These are phyloP conservation scores for Mormyrus proboscirostris DNA, from an alignment of 2,797 vertebrate species.

Conservation along the genomic window DNA sequence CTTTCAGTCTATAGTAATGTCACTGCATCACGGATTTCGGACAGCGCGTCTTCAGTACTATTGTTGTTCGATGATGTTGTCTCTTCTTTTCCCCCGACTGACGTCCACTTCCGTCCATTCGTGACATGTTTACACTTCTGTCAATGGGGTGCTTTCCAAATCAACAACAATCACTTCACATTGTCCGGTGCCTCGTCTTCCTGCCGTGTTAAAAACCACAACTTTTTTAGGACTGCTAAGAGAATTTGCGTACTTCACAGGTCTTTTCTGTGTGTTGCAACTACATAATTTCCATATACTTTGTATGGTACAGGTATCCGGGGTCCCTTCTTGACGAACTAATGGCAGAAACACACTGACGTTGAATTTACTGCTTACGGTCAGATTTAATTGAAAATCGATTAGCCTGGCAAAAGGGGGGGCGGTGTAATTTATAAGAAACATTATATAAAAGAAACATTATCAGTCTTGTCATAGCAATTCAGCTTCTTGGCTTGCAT, in stretches of 20 bases:
- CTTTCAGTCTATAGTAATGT: background rate
- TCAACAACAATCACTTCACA: background rate
- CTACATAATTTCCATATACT: background rate
- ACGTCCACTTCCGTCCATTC: background rate
- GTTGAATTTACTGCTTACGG: background rate
- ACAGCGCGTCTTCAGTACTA: background rate
- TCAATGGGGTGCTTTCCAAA: background rate
- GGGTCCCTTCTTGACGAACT: background rate
- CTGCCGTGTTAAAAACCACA: background rate
- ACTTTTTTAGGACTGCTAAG: background rate
- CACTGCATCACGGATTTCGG: background rate
- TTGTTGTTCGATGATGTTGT: background rate
- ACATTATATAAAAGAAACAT: conserved; percentile 1
- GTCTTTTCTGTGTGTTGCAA: background rate
- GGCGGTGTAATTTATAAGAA: background rate
- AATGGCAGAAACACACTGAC: background rate
- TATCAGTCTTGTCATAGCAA: background rate
- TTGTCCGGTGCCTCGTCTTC: background rate
- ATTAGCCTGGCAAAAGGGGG: background rate
- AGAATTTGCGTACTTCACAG: background rate
- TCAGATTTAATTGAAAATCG: background rate
- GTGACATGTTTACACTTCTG: background rate
- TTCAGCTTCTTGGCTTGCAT: background rate
- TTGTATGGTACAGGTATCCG: background rate
- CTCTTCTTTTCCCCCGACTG: background rate